phyloP scores from a whole-genome alignment of 2,113 vertebrate species.

The Gallinago media region DNA sequence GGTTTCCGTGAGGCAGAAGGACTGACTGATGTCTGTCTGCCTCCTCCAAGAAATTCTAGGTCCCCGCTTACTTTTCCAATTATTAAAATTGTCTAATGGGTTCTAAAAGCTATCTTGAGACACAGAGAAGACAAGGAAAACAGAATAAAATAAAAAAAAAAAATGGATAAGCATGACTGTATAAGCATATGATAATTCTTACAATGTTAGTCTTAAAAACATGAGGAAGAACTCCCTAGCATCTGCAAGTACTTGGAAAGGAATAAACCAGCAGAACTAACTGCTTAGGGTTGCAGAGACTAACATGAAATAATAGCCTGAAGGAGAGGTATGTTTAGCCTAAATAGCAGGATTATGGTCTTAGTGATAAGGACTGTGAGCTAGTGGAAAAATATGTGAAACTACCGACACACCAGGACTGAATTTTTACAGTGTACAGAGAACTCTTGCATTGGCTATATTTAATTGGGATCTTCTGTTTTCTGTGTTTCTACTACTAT shows the following conservation, averaged over 20 bases:
- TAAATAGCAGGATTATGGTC: constrained; percentile 23
- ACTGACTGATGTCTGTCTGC: neutral
- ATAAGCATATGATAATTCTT: neutral
- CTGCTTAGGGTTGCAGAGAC: neutral
- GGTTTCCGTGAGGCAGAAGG: neutral
- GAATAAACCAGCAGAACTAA: constrained; percentile 5
- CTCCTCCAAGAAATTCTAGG: neutral
- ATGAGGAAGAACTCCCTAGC: neutral
- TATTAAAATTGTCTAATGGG: neutral
- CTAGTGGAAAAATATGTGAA: neutral
- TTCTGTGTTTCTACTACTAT: neutral
- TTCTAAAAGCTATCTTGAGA: neutral
- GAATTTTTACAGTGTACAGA: neutral
- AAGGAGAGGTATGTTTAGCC: constrained; percentile 8
- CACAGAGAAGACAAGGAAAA: neutral
- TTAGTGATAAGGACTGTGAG: neutral
- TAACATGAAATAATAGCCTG: neutral
- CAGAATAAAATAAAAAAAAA: neutral
- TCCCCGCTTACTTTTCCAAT: neutral
- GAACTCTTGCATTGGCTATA: neutral
- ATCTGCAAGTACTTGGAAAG: neutral
- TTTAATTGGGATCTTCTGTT: neutral
- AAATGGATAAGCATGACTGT: neutral
- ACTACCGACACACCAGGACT: neutral
- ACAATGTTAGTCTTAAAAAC: neutral